Evolutionary conservation across 2,888 invertebrate genomes (phyloP), one percentile per base, ranked within the genome.

Genomic region (Gisinianus flammeolus): DNA sequence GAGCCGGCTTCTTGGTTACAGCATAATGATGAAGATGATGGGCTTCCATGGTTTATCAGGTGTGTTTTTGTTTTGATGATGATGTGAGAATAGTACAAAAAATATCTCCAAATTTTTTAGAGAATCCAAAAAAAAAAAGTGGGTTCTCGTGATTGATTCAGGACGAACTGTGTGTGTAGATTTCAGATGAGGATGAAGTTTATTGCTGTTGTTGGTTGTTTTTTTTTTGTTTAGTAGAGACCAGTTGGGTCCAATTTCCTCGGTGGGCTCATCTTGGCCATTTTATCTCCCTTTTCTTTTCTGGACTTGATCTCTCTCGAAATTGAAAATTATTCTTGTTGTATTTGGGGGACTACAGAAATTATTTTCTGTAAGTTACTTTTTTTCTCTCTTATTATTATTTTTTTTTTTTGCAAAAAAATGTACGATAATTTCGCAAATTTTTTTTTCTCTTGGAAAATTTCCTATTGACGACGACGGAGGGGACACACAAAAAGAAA

Each of bases 241-340:
- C 82, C 83, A 64, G 83, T 83, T 62, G 83, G 83, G 71, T 83
- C 83, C 70, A 83, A 81, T 79, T 83, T 83, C 81, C 81, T 83
- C 54, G 83, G 83, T 56, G 83, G 81, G 77, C 80, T 81, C 81
- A 81, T 83, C 67, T 70, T 80, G 76, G 33, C 69, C 62, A 26
- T 22, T 35, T 19, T n/a, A n/a, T n/a, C n/a, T n/a, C 10, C 19
- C 8, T 74, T 74, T 62, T 64, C 5, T 74, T 24, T 54, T 24
- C n/a, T 35, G 30, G 19, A 2, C 58, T 62, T 1, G 28, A 62
- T 16, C 10, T 28, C 24, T 62, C 24, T 54, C 19, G 19, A 54
- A n/a, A n/a, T n/a, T n/a, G n/a, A 64, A 67, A 67, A 67, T 33
- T 26, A 67, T 31, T 33, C 0, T 33, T 35, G 58, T 58, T 24